Conservation (phyloP, 2,797 vertebrate species). For the Sebastes trivittatus region DNA sequence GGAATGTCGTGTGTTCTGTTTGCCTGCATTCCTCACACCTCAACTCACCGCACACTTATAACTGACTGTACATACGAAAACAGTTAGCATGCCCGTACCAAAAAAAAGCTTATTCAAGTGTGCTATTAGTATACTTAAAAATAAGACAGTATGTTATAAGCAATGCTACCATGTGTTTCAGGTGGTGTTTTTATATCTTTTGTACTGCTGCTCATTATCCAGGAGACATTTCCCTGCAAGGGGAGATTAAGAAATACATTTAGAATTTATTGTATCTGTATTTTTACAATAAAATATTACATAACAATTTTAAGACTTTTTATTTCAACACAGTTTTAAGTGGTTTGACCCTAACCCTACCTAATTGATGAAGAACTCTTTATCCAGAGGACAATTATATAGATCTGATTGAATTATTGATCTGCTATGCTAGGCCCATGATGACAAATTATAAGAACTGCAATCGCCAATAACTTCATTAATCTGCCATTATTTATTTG, state of each 20-base stretch:
- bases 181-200: not conserved
- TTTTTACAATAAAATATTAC: not conserved
- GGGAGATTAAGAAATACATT: not conserved
- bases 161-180: not conserved
- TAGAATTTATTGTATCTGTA: not conserved
- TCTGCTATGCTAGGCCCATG: too few species aligned
- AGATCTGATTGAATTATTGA: not conserved
- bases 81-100: not conserved
- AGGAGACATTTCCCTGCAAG: not conserved
- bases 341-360: not conserved
- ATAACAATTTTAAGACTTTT: not conserved
- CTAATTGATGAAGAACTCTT: not conserved
- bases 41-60: not conserved
- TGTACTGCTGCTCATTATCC: not conserved
- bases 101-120: too few species aligned
- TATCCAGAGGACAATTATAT: not conserved
- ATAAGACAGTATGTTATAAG: too few species aligned
- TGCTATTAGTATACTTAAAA: not conserved
- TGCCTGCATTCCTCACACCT: constrained; percentile 60
- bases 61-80: constrained; percentile 4
- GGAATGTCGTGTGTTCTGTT: constrained; percentile 67
- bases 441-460: not conserved
- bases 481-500: not conserved
- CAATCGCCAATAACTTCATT: not conserved
- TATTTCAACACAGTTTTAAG: not conserved